A percentile compares a stretch with the other conserved stretches of the same genome.
Evolutionary conservation across 1,140 invertebrate genomes (phyloP).

Genomic region (Hypsibius dujardini): DNA sequence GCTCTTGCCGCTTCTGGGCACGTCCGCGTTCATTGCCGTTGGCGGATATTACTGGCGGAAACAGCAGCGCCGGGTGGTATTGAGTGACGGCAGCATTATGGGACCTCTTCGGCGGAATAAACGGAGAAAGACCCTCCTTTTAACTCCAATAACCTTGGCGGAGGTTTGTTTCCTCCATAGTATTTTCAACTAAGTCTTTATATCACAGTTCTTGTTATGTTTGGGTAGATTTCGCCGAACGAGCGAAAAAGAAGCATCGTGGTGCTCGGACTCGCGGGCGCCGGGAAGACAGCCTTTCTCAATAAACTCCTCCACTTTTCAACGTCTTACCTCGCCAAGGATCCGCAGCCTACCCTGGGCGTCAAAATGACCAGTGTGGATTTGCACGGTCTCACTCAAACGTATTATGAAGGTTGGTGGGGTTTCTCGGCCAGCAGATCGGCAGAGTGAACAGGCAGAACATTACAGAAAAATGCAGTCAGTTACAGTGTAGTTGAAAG

Average conservation of each 20-base stretch:
- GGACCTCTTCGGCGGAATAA: not conserved
- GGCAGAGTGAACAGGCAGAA: no score
- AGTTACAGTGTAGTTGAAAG: no score
- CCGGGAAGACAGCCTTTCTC: slow-evolving; percentile 11
- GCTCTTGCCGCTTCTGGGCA: slow-evolving; percentile 1
- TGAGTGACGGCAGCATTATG: not conserved
- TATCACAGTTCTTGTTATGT: not conserved
- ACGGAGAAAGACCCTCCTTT: slow-evolving; percentile 5
- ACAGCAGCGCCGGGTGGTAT: not conserved
- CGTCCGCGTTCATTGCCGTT: not conserved
- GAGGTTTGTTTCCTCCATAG: not conserved
- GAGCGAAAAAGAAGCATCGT: slow-evolving; percentile 7
- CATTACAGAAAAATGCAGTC: no score
- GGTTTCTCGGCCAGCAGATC: no score
- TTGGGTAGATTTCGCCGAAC: not conserved
- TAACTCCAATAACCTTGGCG: not conserved
- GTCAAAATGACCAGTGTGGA: slow-evolving; percentile 13
- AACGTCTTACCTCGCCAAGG: not conserved
- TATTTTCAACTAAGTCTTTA: not conserved
- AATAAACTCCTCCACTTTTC: not conserved
- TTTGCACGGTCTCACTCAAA: not conserved
- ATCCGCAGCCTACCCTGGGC: not conserved
- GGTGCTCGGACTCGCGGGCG: not conserved
- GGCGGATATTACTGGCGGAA: not conserved
- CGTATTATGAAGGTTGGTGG: slow-evolving; percentile 4